A percentile compares a stretch with the other conserved stretches of the same genome.
Evolutionary conservation across 2,113 vertebrate species (phyloP).

Genomic region (Cichladusa arquata): DNA sequence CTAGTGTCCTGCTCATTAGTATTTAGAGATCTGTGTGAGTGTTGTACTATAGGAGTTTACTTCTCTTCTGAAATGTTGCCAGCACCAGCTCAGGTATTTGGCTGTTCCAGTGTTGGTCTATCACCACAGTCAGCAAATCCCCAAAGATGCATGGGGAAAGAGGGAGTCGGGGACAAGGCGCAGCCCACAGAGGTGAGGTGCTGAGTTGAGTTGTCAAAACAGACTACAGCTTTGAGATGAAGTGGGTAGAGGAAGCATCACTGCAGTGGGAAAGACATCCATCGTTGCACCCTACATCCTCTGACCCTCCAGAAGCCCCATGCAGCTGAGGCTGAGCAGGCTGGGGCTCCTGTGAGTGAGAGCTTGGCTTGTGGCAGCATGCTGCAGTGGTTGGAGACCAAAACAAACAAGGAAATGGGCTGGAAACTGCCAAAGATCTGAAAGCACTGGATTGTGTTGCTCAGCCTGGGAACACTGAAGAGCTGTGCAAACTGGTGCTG

Average conservation of each 20-base stretch:
- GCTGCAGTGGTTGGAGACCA: neutral
- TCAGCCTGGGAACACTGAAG: neutral
- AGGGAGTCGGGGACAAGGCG: neutral
- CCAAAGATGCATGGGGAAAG: neutral
- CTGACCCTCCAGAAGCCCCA: neutral
- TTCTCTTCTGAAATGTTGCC: neutral
- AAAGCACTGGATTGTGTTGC: neutral
- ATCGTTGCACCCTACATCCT: neutral
- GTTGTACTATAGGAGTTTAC: neutral
- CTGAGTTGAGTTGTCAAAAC: neutral
- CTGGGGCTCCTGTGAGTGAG: neutral
- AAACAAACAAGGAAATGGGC: neutral
- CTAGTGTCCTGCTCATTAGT: accelerated
- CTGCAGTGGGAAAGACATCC: neutral
- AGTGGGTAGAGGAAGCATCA: neutral
- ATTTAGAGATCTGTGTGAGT: neutral
- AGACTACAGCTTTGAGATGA: neutral
- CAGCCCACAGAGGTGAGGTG: neutral
- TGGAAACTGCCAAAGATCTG: neutral
- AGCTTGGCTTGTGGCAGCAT: neutral
- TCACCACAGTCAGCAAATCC: neutral
- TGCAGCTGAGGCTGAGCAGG: neutral
- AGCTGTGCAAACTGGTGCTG: neutral
- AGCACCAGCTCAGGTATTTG: neutral
- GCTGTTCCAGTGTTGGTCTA: neutral